A percentile compares a stretch with the other conserved stretches of the same genome.
Conservation (phyloP, 2,113 vertebrate genomes). For the Plotosus lineatus region DNA sequence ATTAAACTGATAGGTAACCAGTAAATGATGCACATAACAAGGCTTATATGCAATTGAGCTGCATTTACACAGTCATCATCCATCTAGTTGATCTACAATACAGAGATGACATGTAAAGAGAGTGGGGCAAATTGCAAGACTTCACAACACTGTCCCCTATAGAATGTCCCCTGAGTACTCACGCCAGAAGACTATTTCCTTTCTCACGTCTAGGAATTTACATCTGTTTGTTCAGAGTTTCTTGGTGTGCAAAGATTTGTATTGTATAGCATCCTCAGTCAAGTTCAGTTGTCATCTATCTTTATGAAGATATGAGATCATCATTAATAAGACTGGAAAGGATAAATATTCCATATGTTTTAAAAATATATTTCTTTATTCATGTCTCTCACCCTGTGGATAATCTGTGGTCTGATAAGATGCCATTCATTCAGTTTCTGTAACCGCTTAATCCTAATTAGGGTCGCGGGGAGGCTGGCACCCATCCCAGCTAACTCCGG, state of each 20-base stretch:
- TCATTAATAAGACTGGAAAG: not conserved
- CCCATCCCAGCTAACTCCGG: too few species aligned
- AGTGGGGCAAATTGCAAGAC: not conserved
- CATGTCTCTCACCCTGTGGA: not conserved
- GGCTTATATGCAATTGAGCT: not conserved
- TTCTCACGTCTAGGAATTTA: not conserved
- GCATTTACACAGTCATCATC: not conserved
- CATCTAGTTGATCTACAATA: not conserved
- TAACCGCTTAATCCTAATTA: too few species aligned
- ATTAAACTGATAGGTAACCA: too few species aligned
- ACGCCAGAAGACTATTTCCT: not conserved
- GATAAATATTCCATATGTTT: too few species aligned
- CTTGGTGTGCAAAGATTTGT: not conserved
- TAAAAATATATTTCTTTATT: too few species aligned
- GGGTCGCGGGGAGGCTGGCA: too few species aligned
- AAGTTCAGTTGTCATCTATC: not conserved
- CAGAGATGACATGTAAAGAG: not conserved
- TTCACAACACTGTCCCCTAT: not conserved
- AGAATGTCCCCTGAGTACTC: not conserved
- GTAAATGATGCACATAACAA: not conserved
- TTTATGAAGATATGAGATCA: not conserved
- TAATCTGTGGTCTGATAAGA: not conserved
- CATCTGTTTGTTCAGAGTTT: not conserved
- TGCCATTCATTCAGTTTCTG: too few species aligned
- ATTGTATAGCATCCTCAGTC: not conserved